phyloP scores from a whole-genome alignment of 2,113 vertebrate species.

The Pedetes capensis region DNA sequence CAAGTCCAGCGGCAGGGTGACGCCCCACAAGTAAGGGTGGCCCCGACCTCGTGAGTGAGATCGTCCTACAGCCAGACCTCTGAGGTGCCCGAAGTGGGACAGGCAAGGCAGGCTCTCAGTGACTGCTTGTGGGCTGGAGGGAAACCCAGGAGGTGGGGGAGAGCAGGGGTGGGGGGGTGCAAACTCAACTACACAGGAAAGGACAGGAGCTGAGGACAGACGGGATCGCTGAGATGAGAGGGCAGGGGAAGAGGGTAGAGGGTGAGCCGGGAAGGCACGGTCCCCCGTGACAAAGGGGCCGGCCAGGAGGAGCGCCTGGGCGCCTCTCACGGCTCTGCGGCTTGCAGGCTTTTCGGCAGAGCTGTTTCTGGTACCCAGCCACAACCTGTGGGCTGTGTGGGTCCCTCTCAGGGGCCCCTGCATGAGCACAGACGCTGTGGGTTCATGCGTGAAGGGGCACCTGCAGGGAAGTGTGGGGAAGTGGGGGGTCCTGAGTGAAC shows the following conservation, averaged over 20 bases:
- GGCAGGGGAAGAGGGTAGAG: not conserved
- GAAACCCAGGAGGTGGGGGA: not conserved
- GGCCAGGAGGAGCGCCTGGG: no score
- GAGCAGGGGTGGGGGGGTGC: no score
- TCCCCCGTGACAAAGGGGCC: rapidly evolving
- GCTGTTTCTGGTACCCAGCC: not conserved
- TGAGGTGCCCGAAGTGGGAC: no score
- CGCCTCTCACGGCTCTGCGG: not conserved
- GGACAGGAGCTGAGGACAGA: no score
- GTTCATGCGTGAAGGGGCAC: no score
- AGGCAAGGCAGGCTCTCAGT: not conserved
- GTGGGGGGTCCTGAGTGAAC: not conserved
- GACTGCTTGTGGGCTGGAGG: no score
- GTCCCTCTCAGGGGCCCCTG: not conserved
- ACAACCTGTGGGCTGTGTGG: no score
- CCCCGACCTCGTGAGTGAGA: not conserved
- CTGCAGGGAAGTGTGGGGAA: no score
- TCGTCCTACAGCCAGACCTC: not conserved
- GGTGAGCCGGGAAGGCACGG: not conserved
- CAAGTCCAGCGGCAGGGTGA: no score
- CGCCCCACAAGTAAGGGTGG: no score
- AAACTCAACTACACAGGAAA: no score
- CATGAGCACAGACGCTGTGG: not conserved
- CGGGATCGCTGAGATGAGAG: no score
- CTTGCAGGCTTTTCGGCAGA: not conserved